Base-by-base conservation (phyloP, 2,113 vertebrate genomes). In the Corydoras maculifer region DNA sequence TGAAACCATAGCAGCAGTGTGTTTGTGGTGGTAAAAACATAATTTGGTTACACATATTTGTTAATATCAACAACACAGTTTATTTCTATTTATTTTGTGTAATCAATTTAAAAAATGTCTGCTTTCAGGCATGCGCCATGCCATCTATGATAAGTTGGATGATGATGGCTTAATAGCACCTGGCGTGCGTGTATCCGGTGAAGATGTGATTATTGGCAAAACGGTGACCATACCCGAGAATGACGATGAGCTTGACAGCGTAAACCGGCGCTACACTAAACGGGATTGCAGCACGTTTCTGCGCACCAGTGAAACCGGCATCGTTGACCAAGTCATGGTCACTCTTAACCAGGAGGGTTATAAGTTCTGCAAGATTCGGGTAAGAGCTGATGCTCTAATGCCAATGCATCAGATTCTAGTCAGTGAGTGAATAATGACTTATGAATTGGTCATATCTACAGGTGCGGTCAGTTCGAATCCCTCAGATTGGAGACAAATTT, bases 241-340 rank as follows among this genome's bases (percentile, higher is more conserved):
- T 0, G 96, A 99, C 14, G 97, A 98, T 0, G 96, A 99, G 64
- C 73, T 99, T 83, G 97, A 99, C 72, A 92, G 93, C 85, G 93
- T 91, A 0, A 98, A 96, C 73, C 89, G 93, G 0, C 94, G 95
- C 66, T 98, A 97, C 85, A 97, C 93, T 15, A 98, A 99, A 86
- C 88, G 97, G 35, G 97, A 99, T 82, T 98, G 97, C 57, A 98
- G 95, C 86, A 98, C 97, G 2, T 99, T 99, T 32, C 90, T 98
- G 32, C 89, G 97, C 4, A 99, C 97, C 6, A 98, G 95, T 0
- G 97, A 99, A 86, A 98, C 97, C 0, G 97, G 97, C 6, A 99
- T 99, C 51, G 97, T 99, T n/a, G 97, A 98, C 82, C 97, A 99
- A 83, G 97, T 99, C 67, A 99, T 99, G 96, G 94, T 99, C 29